Percentiles rank a stretch among this genome's conserved stretches.
phyloP scores from a whole-genome alignment of 1,140 invertebrate genomes.

The Drosophila cardini region DNA sequence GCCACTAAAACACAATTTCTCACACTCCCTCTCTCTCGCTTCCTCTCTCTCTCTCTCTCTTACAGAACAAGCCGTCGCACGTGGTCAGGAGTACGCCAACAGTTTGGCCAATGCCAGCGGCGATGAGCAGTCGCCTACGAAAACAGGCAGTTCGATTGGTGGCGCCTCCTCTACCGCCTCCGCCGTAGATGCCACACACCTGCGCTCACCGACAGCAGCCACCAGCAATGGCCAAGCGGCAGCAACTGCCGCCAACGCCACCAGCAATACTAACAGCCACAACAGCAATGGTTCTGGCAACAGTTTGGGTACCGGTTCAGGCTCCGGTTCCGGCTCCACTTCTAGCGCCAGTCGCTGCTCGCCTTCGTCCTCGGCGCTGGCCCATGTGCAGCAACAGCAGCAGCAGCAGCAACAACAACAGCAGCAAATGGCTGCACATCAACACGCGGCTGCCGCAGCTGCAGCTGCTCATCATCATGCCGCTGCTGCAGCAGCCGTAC shows the following conservation, averaged over 20 bases:
- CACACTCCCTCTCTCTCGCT: neutral
- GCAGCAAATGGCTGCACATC: conserved; percentile 61
- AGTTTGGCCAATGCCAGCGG: conserved; percentile 73
- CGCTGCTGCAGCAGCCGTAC: conserved; percentile 66
- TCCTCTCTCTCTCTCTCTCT: neutral
- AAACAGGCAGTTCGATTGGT: conserved; percentile 30
- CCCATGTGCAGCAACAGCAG: conserved; percentile 39
- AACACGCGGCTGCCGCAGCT: conserved; percentile 71
- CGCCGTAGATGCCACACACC: conserved; percentile 8
- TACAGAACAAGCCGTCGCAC: conserved; percentile 74
- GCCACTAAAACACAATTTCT: conserved; percentile 15
- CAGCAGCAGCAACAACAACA: conserved; percentile 38
- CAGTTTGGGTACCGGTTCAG: neutral
- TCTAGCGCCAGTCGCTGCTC: conserved; percentile 51
- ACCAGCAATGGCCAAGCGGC: conserved; percentile 49
- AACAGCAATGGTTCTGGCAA: conserved; percentile 18
- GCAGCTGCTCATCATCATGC: conserved; percentile 75
- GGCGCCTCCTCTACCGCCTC: neutral
- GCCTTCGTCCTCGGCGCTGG: conserved; percentile 26
- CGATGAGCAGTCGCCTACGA: conserved; percentile 77
- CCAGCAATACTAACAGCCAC: conserved; percentile 30
- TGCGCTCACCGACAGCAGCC: conserved; percentile 12
- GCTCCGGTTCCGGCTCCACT: conserved; percentile 4
- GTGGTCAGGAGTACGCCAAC: conserved; percentile 75
- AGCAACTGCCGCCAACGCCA: conserved; percentile 17